A percentile compares a stretch with the other conserved stretches of the same genome.
Conservation (phyloP, 2,888 invertebrate genomes). For the Dolomedes plantarius region DNA sequence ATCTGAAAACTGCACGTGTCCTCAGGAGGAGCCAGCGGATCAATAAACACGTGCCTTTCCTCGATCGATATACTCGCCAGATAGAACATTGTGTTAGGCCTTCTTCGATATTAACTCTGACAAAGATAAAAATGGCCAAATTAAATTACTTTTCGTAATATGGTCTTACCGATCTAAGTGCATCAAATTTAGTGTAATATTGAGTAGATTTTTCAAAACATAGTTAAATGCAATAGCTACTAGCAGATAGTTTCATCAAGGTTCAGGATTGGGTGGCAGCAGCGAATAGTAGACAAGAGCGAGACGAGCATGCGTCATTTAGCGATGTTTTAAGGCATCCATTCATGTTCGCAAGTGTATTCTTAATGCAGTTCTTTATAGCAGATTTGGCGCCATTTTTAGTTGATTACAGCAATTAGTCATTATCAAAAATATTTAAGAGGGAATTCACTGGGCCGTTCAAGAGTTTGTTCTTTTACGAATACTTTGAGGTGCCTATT, state of each 20-base stretch:
- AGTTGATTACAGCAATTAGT: no score
- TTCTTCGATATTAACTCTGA: no score
- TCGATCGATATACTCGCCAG: conserved; percentile 55
- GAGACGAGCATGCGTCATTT: conserved; percentile 16
- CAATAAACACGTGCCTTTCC: conserved; percentile 59
- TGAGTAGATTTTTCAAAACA: no score
- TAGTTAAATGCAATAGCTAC: no score
- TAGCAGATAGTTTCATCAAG: neutral
- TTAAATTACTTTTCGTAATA: no score
- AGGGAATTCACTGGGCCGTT: no score
- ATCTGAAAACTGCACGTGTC: conserved; percentile 50
- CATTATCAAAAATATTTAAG: no score
- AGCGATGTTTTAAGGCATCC: neutral
- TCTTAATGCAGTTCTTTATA: neutral
- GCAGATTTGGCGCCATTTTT: neutral
- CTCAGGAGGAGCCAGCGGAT: conserved; percentile 34
- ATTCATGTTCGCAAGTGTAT: neutral
- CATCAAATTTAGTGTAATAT: no score
- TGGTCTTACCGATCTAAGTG: no score
- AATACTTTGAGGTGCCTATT: neutral
- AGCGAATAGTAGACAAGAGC: conserved; percentile 14
- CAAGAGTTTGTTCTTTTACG: no score
- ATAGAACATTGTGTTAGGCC: conserved; percentile 25
- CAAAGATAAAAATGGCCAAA: no score
- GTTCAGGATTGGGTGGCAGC: conserved; percentile 15